phyloP scores from a whole-genome alignment of 2,888 invertebrate species.

The Apamea anceps region DNA sequence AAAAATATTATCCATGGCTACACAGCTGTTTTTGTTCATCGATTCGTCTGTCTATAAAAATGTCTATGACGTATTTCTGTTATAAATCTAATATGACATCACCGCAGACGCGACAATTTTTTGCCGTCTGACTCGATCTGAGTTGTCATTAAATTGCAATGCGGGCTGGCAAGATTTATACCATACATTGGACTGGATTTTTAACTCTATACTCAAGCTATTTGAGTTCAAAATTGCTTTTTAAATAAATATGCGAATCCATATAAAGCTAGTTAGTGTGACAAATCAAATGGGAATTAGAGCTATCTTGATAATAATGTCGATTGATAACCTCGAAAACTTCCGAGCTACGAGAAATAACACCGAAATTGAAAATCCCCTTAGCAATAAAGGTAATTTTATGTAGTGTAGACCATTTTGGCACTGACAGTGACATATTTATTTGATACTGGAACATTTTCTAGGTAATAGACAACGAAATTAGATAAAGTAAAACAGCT shows the following conservation, averaged over 20 bases:
- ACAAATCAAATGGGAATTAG: constrained; percentile 78
- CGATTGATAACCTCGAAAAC: constrained; percentile 59
- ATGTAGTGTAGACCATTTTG: constrained; percentile 38
- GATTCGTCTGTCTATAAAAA: constrained; percentile 49
- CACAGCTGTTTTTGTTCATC: constrained; percentile 23
- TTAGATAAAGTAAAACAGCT: constrained; percentile 61
- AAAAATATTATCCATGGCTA: constrained; percentile 5
- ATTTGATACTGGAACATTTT: constrained; percentile 54
- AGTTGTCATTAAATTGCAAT: constrained; percentile 77
- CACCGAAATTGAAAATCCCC: constrained; percentile 40
- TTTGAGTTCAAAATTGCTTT: constrained; percentile 41
- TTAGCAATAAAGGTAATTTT: constrained; percentile 44
- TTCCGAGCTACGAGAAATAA: constrained; percentile 17
- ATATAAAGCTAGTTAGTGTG: constrained; percentile 71
- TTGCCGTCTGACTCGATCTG: constrained; percentile 73
- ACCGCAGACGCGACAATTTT: constrained; percentile 78
- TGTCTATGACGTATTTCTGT: constrained; percentile 56
- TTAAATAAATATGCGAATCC: constrained; percentile 47
- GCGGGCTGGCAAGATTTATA: constrained; percentile 61
- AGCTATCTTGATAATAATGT: constrained; percentile 58
- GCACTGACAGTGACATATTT: constrained; percentile 63
- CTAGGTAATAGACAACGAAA: constrained; percentile 55
- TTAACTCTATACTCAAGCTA: constrained; percentile 52
- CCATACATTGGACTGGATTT: constrained; percentile 55
- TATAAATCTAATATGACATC: constrained; percentile 77